Base-by-base conservation (phyloP, 2,797 vertebrate species). In the Arnoldichthys spilopterus region DNA sequence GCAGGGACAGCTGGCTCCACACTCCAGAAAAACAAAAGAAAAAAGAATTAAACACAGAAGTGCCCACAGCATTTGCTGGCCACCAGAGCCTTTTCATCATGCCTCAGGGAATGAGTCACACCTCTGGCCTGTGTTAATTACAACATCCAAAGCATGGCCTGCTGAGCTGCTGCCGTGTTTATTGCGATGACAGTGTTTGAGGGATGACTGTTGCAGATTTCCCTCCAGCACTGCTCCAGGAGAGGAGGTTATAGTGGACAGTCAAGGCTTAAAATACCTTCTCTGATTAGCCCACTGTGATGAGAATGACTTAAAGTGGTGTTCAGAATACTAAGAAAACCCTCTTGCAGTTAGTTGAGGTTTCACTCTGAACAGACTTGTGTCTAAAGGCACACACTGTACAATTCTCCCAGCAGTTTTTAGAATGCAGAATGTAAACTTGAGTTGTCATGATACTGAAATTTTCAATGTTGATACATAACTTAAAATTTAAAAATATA, bases 181-280 rank as follows among this genome's bases (percentile, higher is more conserved):
- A 80, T 58, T 56, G 47, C 54, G 32, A 81, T 54, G 75, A 66
- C 53, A 62, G 43, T 74, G 43, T 79, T 78, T 69, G 66, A 63
- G 37, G 47, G n/a, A 62, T 45, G 59, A 71, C 67, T 66, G 24
- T 24, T 75, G 49, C 13, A 53, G 66, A 40, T 74, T 30, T 49
- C 9, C 3, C 6, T 30, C 56, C 28, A 7, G 34, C 28, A 6
- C 71, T 53, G 28, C 45, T 72, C 26, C 54, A 72, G 59, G 34
- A 22, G 9, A 53, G 72, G 69, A 77, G 15, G 30, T 70, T 30
- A 28, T 56, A 53, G 18, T 68, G 47, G 69, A 47, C 2, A 37
- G 24, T 28, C 58, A 68, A 26, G 34, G 49, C 63, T 77, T 77
- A 73, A 80, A 69, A 68, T 63, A 47, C 43, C 32, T 69, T 34